Evolutionary conservation across 2,797 vertebrate genomes (phyloP).

Genomic region (Syngnathus rostellatus): DNA sequence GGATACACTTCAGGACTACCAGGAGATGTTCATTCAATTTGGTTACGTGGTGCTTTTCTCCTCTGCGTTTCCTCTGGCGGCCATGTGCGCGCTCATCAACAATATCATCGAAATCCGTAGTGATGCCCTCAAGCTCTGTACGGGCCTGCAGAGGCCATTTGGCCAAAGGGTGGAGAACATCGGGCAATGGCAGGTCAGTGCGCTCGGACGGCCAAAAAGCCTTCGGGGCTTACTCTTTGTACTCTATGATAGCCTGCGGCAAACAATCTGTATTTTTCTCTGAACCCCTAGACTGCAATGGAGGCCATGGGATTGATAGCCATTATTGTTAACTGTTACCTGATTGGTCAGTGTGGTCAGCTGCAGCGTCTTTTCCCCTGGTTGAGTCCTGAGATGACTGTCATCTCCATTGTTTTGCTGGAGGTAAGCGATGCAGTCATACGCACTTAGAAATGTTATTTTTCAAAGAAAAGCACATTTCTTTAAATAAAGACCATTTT

Average conservation of each 20-base stretch:
- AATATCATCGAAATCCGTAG: slow-evolving; percentile 94
- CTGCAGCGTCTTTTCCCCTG: slow-evolving; percentile 91
- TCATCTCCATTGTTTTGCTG: slow-evolving; percentile 89
- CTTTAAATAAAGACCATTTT: no score
- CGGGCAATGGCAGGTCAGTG: slow-evolving; percentile 88
- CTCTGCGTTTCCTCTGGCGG: slow-evolving; percentile 88
- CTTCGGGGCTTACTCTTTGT: not conserved
- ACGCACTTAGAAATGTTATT: no score
- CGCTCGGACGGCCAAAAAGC: not conserved
- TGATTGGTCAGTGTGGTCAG: slow-evolving; percentile 95
- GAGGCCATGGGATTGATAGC: slow-evolving; percentile 92
- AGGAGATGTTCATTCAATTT: slow-evolving; percentile 98
- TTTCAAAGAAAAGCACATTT: no score
- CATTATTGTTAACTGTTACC: slow-evolving; percentile 94
- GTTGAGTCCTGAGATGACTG: slow-evolving; percentile 90
- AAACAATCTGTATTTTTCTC: not conserved
- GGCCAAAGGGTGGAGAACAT: slow-evolving; percentile 88
- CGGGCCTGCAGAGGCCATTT: slow-evolving; percentile 85
- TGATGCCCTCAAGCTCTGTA: slow-evolving; percentile 90
- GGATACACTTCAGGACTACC: slow-evolving; percentile 95
- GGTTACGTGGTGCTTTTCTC: slow-evolving; percentile 96
- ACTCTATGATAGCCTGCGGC: not conserved
- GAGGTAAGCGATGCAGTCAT: slow-evolving; percentile 68
- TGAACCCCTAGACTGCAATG: slow-evolving; percentile 80
- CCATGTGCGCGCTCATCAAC: slow-evolving; percentile 90